These are phyloP conservation scores for Eubasilissa splendida DNA, from an alignment of 2,888 invertebrate species.

Conservation along the genomic window DNA sequence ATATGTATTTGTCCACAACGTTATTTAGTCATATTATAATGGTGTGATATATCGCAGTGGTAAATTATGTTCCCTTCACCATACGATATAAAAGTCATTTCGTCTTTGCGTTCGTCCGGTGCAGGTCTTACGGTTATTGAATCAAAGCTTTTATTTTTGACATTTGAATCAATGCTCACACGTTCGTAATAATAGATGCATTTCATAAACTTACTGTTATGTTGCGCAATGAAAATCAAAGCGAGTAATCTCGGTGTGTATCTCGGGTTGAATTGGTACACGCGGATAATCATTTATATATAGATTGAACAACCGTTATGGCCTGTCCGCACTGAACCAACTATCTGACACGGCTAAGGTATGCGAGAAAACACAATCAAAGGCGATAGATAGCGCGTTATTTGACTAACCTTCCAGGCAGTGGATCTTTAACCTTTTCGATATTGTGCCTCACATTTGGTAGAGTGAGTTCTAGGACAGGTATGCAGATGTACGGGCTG, in stretches of 20 bases:
- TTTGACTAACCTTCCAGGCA: neutral
- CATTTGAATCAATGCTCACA: conserved; percentile 42
- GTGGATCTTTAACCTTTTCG: neutral
- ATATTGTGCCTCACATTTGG: conserved; percentile 17
- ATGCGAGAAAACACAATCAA: neutral
- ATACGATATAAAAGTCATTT: neutral
- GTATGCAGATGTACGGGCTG: conserved; percentile 53
- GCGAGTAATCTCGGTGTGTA: conserved; percentile 51
- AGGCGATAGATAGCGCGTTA: neutral
- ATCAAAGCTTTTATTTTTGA: conserved; percentile 37
- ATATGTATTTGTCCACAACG: too few relatives aligned
- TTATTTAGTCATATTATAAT: too few relatives aligned
- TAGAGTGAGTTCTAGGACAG: conserved; percentile 43
- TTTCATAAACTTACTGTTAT: conserved; percentile 46
- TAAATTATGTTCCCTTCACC: too few relatives aligned
- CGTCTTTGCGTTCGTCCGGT: neutral
- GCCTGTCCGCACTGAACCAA: conserved; percentile 12
- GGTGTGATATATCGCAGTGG: too few relatives aligned
- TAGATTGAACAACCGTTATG: conserved; percentile 58
- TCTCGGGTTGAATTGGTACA: conserved; percentile 48
- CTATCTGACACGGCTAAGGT: neutral
- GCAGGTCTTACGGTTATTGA: neutral
- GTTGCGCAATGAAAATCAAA: conserved; percentile 53
- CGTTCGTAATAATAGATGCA: conserved; percentile 34
- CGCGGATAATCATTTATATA: conserved; percentile 54